Percentiles rank a stretch among this genome's conserved stretches.
Evolutionary conservation across 2,113 vertebrate genomes (phyloP).

Genomic region (Paradisaea rubra): DNA sequence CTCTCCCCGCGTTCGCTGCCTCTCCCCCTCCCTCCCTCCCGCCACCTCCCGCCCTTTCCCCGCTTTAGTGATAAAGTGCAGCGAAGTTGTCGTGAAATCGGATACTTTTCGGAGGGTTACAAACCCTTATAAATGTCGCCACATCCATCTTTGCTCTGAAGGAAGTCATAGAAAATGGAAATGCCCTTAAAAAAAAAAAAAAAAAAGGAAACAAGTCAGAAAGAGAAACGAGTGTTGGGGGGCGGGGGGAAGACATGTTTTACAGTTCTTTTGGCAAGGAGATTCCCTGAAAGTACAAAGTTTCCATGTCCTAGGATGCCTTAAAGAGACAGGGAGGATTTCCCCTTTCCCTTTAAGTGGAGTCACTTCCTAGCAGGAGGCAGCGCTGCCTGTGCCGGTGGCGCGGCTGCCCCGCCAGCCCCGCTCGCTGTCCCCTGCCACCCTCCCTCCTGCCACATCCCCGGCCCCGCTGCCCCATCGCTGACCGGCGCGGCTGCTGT

Average conservation of each 20-base stretch:
- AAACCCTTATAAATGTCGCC: slow-evolving; percentile 54
- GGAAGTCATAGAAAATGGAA: slow-evolving; percentile 62
- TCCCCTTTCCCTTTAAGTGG: slow-evolving; percentile 38
- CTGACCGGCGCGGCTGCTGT: background rate
- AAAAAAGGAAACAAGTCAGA: slow-evolving; percentile 7
- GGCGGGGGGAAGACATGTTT: slow-evolving; percentile 46
- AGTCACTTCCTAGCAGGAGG: background rate
- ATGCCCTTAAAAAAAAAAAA: slow-evolving; percentile 7
- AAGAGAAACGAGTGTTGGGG: background rate
- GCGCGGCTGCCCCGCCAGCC: background rate
- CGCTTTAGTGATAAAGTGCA: slow-evolving; percentile 32
- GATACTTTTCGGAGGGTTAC: slow-evolving; percentile 64
- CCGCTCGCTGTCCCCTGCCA: background rate
- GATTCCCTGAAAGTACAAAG: slow-evolving; percentile 64
- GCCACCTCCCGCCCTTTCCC: background rate
- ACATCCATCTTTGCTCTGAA: slow-evolving; percentile 48
- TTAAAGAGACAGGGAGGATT: slow-evolving; percentile 65
- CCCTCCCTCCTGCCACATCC: background rate
- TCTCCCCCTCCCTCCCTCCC: background rate
- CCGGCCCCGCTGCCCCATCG: background rate
- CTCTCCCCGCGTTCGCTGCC: background rate
- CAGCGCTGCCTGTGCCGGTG: background rate
- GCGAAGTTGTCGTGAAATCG: slow-evolving; percentile 56
- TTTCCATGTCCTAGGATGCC: slow-evolving; percentile 58
- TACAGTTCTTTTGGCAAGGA: slow-evolving; percentile 58